Evolutionary conservation across 2,113 vertebrate species (phyloP), one percentile per base, ranked within the genome.

Genomic region (Callospermophilus lateralis): DNA sequence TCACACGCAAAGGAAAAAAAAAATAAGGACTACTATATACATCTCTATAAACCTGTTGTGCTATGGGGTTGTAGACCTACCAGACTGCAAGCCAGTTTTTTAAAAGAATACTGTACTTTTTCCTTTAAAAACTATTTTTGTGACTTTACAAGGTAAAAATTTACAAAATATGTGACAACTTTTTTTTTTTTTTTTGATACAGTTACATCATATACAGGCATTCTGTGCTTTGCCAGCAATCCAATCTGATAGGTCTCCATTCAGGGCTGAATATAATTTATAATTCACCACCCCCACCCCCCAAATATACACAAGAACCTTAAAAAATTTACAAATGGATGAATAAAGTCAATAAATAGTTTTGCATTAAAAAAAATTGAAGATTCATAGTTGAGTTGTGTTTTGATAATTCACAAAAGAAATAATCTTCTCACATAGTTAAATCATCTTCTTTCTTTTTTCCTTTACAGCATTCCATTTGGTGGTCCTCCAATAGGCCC

Each of bases 71-170:
- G 84, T 61, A 99, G 98, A 99, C 99, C 98, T 99, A 99, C 98
- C 99, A 99, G 99, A 99, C 99, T 99, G 99, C 98, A 99, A 99
- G 99, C 99, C 99, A 99, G 99, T 99, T 99, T 99, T 99, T 99
- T 99, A 99, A 99, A 99, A 99, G 99, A 99, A 99, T 99, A 99
- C 99, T 99, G 99, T 98, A 99, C 98, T 99, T 99, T 99, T 98
- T 99, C 99, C 99, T 99, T 99, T 99, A 99, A 99, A 99, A 99
- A 99, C 99, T 99, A 98, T 98, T 99, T 98, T 99, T 99, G 99
- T 99, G 98, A 99, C 99, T 99, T 99, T 99, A 99, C 99, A 99
- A 99, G 99, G 99, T 99, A 99, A 99, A 99, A 99, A 99, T 99
- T 99, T 99, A 99, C 99, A 99, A 99, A 99, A 99, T 99, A 99